Evolutionary conservation across 2,888 invertebrate species (phyloP), one percentile per base, ranked within the genome.

Genomic region (Epirrita christyi): DNA sequence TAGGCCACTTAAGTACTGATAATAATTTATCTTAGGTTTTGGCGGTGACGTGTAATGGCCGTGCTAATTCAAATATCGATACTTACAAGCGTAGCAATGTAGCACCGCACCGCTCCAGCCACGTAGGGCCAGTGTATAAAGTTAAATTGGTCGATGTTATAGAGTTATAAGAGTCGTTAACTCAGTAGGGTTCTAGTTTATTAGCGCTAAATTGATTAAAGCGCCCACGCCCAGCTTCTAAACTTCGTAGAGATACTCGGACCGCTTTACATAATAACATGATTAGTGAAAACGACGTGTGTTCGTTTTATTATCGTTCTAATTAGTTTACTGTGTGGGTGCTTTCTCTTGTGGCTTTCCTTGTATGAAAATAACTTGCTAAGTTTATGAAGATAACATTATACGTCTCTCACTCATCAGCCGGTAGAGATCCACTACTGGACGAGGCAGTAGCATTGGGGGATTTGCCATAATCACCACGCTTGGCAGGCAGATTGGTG

Each of bases 171-270:
- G 69, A 72, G 67, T 75, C 78, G 80, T 85, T 81, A 78, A 69
- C 83, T 68, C 85, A 50, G 71, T 78, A 66, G 85, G 86, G 68
- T 75, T 68, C 72, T 52, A 65, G 66, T 70, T 75, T 77, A 80
- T 83, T 83, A 81, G 78, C 75, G 81, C 81, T 79, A 81, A 86
- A 85, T 86, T 85, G 81, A 81, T 81, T 80, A 78, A 62, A 65
- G 72, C 81, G 78, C 85, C 86, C 71, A 81, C 83, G 70, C 64
- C 53, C 55, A 43, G 55, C 64, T 60, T 54, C 64, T 63, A 48
- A 59, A 67, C 52, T 63, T 63, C 65, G 65, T 57, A 61, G 53
- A 63, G 55, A 49, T 59, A 54, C 47, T 52, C 56, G 57, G 41
- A 59, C 53, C 50, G 60, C 60, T 67, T 67, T 65, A 50, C 61